Evolutionary conservation across 2,888 invertebrate species (phyloP).

Genomic region (Dendrolimus pini): DNA sequence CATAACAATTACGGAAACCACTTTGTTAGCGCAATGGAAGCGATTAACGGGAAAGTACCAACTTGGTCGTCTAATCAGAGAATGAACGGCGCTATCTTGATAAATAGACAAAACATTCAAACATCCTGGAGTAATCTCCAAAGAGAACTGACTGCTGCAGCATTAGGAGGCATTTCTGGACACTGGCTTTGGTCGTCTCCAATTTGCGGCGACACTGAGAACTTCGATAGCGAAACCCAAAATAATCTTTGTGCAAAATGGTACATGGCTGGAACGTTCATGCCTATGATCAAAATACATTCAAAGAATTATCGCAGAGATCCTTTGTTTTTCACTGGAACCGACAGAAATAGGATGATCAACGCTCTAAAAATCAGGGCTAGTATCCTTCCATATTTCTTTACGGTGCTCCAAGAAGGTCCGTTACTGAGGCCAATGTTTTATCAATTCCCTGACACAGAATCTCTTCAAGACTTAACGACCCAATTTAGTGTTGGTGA

Average conservation of each 20-base stretch:
- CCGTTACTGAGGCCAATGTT: conserved; percentile 80
- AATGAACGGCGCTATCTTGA: conserved; percentile 40
- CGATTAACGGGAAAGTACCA: conserved; percentile 26
- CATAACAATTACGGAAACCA: conserved; percentile 78
- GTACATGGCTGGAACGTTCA: conserved; percentile 80
- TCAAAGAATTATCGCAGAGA: conserved; percentile 54
- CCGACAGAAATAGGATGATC: conserved; percentile 50
- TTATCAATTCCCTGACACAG: conserved; percentile 73
- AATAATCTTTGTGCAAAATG: conserved; percentile 79
- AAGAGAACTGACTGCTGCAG: conserved; percentile 60
- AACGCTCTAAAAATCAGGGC: conserved; percentile 64
- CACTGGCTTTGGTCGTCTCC: conserved; percentile 70
- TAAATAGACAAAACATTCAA: conserved; percentile 68
- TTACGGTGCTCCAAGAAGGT: conserved; percentile 69
- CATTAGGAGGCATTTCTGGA: conserved; percentile 69
- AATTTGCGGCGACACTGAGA: conserved; percentile 73
- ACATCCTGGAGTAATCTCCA: conserved; percentile 78
- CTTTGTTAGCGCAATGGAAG: conserved; percentile 42
- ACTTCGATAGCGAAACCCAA: conserved; percentile 48
- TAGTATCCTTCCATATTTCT: conserved; percentile 76
- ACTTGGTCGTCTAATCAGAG: conserved; percentile 45
- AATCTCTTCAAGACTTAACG: conserved; percentile 52
- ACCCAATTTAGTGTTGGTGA: conserved; percentile 80
- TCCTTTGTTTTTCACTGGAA: conserved; percentile 61
- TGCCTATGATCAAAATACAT: conserved; percentile 77